These are phyloP conservation scores for Diceros bicornis DNA, from an alignment of 2,797 vertebrate species.

Conservation along the genomic window DNA sequence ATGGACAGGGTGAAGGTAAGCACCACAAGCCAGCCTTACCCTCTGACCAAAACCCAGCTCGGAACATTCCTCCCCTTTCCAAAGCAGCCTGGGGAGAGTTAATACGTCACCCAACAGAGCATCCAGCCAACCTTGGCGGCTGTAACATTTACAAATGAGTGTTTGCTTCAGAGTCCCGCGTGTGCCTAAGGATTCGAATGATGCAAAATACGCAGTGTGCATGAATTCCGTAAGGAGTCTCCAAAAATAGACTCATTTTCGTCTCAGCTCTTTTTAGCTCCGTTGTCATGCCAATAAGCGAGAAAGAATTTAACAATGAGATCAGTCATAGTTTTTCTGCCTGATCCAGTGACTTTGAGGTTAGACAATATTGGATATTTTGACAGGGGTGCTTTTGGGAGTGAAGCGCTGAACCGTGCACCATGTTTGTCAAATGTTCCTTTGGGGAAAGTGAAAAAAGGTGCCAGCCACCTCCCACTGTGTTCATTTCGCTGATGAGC, in stretches of 20 bases:
- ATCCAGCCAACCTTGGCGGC: neutral
- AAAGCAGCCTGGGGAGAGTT: neutral
- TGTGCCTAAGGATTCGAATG: neutral
- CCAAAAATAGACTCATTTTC: constrained; percentile 38
- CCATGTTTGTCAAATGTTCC: neutral
- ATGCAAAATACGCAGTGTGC: neutral
- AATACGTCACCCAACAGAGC: neutral
- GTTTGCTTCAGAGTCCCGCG: neutral
- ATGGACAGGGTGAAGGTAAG: constrained; percentile 99
- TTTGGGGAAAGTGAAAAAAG: neutral
- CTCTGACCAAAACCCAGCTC: neutral
- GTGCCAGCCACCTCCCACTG: accelerated
- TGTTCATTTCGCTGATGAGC: neutral
- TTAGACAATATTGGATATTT: neutral
- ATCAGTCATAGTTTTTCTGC: neutral
- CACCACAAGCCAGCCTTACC: accelerated
- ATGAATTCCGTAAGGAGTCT: neutral
- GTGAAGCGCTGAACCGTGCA: neutral
- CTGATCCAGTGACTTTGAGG: neutral
- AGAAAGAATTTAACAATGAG: neutral
- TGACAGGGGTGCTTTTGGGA: neutral
- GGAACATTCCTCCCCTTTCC: neutral
- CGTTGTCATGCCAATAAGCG: neutral
- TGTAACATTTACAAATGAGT: neutral
- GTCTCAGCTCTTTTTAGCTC: constrained; percentile 12